These are phyloP conservation scores for Zoanthus solanderi DNA, from an alignment of 92 coral and sea anemone species.

Conservation along the genomic window DNA sequence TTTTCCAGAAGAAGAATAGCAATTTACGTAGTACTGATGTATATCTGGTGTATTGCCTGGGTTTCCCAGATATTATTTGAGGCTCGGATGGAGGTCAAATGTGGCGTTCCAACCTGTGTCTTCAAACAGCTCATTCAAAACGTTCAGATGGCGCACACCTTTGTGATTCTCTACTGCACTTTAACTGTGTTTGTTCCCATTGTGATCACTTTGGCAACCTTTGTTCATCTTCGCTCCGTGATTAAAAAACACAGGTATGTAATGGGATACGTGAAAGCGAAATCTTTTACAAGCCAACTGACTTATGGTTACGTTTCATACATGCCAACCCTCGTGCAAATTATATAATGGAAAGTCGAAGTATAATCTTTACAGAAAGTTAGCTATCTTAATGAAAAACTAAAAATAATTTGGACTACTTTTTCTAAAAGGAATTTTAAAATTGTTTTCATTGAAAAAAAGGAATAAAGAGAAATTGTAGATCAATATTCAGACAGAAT, in stretches of 20 bases:
- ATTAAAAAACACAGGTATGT: constrained; percentile 16
- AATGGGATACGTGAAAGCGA: too few species aligned
- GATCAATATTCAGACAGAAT: not conserved
- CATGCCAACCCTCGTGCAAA: too few species aligned
- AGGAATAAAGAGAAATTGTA: not conserved
- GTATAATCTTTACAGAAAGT: too few species aligned
- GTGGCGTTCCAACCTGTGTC: constrained; percentile 34
- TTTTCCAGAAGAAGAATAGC: constrained; percentile 22
- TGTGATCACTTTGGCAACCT: constrained; percentile 27
- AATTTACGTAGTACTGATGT: constrained; percentile 12
- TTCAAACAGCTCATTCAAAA: constrained; percentile 29
- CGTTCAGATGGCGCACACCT: constrained; percentile 28
- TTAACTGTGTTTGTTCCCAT: constrained; percentile 37
- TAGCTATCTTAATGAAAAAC: too few species aligned
- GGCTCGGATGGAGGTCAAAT: constrained; percentile 23
- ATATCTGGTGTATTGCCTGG: constrained; percentile 34
- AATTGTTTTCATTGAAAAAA: too few species aligned
- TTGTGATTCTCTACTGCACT: constrained; percentile 37
- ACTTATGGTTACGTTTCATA: too few species aligned
- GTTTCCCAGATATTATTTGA: constrained; percentile 29
- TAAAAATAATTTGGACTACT: too few species aligned
- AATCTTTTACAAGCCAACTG: too few species aligned
- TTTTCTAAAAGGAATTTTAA: too few species aligned
- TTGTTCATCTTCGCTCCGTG: constrained; percentile 27
- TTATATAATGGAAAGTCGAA: too few species aligned